Base-by-base conservation (phyloP, 1,140 invertebrate genomes). In the Drosophila suzukii region DNA sequence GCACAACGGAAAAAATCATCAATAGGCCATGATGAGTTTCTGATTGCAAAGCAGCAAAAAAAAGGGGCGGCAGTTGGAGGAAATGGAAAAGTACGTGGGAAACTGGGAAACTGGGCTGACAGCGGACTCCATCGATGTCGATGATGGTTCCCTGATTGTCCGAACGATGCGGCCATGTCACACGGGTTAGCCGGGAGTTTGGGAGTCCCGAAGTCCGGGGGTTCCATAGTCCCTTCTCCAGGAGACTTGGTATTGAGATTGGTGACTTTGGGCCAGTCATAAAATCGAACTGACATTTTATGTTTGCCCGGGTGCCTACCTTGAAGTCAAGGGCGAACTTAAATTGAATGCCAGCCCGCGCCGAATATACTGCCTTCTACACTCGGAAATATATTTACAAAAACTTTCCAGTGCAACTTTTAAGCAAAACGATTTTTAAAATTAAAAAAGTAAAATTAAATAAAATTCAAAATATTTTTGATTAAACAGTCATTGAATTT, bases 11-110 rank as follows among this genome's bases (percentile, higher is more conserved):
- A 70, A 75, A 81, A 84, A 89, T 81, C 84, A 89, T 89, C 84
- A 89, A 89, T 89, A 89, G 84, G 84, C 84, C 80, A 89, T 89
- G 84, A 89, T 89, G 84, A 89, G 80, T 89, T 89, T 89, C 84
- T 89, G 84, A 89, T 89, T 89, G 84, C 77, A 77, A 89, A 84
- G 55, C 77, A 81, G 27, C 73, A 50, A 49, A 81, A 49, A 81
- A 76, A 60, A 57, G 59, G 66, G 54, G 54, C 15, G 15, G 43
- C 30, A 12, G 6, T 12, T n/a, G 12, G 10, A 30, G 30, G 15
- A 58, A 11, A 24, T 4, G 30, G 30, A 15, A 58, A 11, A 24
- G 4, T 2, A 6, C 10, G 32, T 32, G 7, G 24, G 8, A 10
- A 20, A 7, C 36, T 10, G 11, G 15, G 8, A 34, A 27, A 27